Base-by-base conservation (phyloP, 2,113 vertebrate genomes). In the Salminus brasiliensis region DNA sequence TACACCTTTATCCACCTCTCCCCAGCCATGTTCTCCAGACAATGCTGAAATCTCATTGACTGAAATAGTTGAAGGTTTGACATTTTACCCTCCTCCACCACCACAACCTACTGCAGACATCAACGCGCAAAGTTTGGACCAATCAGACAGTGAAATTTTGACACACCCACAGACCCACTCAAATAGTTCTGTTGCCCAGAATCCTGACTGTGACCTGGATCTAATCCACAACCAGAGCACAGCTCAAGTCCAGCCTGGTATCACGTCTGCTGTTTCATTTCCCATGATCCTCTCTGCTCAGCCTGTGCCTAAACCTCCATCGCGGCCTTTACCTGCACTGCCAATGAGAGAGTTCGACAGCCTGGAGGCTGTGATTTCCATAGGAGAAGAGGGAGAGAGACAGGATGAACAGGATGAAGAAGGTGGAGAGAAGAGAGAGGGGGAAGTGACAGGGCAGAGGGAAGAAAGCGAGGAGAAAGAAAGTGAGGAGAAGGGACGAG, bases 11-110 rank as follows among this genome's bases (percentile, higher is more conserved):
- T 41, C 39, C 39, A 41, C 10, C 39, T 59, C 9, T 39, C 18
- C n/a, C 8, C 18, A 29, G 36, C 12, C 29, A 23, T 25, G 30
- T 8, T 1, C 23, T 21, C 16, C 6, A 43, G 29, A 15, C 1
- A 39, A 57, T 9, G 1, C 29, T 5, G 30, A 72, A 27, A 39
- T 7, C 0, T 21, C 23, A 1, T 65, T 79, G 12, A 72, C 41
- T 41, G 45, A 49, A 32, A 32, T 79, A 66, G 15, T 79, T 53
- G 69, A 79, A 6, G 66, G 45, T 23, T 18, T 79, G 23, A 34
- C 52, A 32, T 79, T 79, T 66, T 79, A 79, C 27, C 78, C 78
- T 30, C 25, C 47, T n/a, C 47, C 45, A 45, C 30, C n/a, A n/a
- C n/a, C 25, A 2, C 30, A 65, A 23, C 4, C 45, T 23, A 34